A percentile compares a stretch with the other conserved stretches of the same genome.
These are phyloP conservation scores for Hippopotamus amphibius DNA, from an alignment of 2,113 vertebrate genomes.

Conservation along the genomic window DNA sequence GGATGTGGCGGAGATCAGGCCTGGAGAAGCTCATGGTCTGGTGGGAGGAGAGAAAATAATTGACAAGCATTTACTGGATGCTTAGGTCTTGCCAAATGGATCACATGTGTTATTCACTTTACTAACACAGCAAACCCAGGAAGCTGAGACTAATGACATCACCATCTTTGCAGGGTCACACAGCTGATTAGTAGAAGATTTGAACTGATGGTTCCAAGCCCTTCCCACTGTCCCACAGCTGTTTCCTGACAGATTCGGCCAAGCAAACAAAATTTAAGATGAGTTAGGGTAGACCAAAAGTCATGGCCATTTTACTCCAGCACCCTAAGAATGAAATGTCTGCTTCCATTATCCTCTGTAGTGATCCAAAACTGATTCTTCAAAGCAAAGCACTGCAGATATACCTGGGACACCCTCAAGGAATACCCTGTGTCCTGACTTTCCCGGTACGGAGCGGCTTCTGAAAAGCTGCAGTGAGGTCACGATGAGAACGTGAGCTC, in stretches of 20 bases:
- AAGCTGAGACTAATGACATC: not conserved
- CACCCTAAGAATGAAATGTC: not conserved
- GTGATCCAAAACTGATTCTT: not conserved
- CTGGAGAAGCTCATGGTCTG: not conserved
- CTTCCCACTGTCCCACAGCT: not conserved
- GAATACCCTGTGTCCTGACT: not conserved
- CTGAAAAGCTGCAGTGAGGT: not conserved
- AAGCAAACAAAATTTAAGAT: slow-evolving; percentile 27
- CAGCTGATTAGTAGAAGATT: not conserved
- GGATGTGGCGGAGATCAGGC: not conserved
- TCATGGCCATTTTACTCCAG: not conserved
- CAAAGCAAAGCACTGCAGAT: not conserved
- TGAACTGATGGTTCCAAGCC: not conserved
- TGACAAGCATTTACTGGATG: not conserved
- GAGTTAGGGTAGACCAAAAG: not conserved
- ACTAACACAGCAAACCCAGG: not conserved
- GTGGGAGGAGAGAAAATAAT: not conserved
- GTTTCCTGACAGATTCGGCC: not conserved
- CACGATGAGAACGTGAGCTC: not conserved
- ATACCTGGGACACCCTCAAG: not conserved
- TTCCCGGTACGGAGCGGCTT: not conserved
- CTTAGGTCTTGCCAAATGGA: not conserved
- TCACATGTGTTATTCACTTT: not conserved
- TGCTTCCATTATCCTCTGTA: not conserved
- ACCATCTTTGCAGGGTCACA: not conserved